Conservation (phyloP, 1,140 invertebrate species). For the Pseudomyrmex concolor region DNA sequence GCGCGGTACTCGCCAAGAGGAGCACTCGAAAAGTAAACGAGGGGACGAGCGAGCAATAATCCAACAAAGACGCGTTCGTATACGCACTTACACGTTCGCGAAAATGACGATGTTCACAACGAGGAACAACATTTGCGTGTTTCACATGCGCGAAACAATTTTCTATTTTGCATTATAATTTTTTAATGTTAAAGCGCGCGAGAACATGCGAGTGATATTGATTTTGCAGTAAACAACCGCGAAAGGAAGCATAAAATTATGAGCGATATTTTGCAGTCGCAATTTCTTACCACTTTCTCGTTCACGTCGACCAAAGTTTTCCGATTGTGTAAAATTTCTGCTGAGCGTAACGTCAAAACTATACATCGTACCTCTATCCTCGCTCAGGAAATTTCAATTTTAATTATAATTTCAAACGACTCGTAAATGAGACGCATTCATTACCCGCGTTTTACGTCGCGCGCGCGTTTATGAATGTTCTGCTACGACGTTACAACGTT, state of each 20-base stretch:
- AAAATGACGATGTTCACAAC: too few relatives aligned
- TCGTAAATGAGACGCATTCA: slow-evolving; percentile 56
- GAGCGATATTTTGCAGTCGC: not conserved
- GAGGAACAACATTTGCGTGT: not conserved
- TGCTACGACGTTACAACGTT: slow-evolving; percentile 10
- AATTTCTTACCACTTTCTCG: not conserved
- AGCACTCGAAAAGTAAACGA: slow-evolving; percentile 61
- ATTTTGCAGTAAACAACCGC: not conserved
- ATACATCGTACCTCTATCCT: not conserved
- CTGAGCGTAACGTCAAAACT: not conserved
- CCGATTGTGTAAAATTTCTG: not conserved
- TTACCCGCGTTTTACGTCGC: slow-evolving; percentile 42
- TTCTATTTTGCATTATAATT: not conserved
- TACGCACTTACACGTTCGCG: not conserved
- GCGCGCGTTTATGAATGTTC: slow-evolving; percentile 21
- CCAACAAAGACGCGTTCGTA: slow-evolving; percentile 29
- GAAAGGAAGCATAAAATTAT: not conserved
- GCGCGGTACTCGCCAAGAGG: slow-evolving; percentile 39
- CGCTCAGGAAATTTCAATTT: slow-evolving; percentile 44
- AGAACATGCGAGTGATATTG: not conserved
- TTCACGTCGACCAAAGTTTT: too few relatives aligned
- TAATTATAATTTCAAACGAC: slow-evolving; percentile 59
- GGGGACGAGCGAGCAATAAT: slow-evolving; percentile 58
- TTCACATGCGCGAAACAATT: not conserved
- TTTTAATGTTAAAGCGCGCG: not conserved